Conservation (phyloP, 2,888 invertebrate genomes). For the Mesorhabditis sp. region DNA sequence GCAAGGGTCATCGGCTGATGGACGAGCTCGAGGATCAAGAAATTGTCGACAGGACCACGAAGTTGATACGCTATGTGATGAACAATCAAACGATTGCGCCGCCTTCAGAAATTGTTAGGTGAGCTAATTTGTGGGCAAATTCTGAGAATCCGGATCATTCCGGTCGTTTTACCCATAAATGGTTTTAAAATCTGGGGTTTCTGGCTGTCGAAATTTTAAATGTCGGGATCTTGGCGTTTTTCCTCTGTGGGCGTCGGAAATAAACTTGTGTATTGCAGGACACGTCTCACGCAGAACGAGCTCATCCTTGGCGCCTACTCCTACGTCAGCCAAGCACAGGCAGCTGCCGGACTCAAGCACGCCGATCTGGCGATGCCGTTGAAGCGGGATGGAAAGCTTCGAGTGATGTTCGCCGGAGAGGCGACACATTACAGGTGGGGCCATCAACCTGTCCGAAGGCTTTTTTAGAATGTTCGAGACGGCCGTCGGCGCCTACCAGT, state of each 20-base stretch:
- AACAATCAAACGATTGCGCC: conserved; percentile 28
- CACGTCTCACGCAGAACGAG: conserved; percentile 41
- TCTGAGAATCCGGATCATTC: neutral
- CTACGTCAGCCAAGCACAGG: conserved; percentile 40
- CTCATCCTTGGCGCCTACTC: conserved; percentile 47
- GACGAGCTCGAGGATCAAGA: conserved; percentile 42
- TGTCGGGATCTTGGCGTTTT: too few relatives aligned
- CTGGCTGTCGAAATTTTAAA: too few relatives aligned
- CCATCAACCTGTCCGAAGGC: neutral
- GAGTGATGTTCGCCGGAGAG: conserved; percentile 50
- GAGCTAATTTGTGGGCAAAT: neutral
- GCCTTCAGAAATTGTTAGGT: conserved; percentile 29
- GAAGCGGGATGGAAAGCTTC: conserved; percentile 27
- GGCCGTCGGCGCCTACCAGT: conserved; percentile 46
- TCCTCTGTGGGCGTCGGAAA: conserved; percentile 5
- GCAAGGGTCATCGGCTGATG: conserved; percentile 41
- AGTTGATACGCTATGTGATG: conserved; percentile 37
- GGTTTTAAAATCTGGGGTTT: too few relatives aligned
- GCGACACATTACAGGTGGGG: conserved; percentile 48
- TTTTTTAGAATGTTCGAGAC: conserved; percentile 48
- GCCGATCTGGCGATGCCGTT: conserved; percentile 41
- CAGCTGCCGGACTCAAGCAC: conserved; percentile 29
- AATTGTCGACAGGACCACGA: conserved; percentile 32
- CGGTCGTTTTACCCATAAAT: neutral
- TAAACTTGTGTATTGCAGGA: conserved; percentile 19